Evolutionary conservation across 1,140 invertebrate genomes (phyloP), one percentile per base, ranked within the genome.

Genomic region (Philotrypesis tridentata): DNA sequence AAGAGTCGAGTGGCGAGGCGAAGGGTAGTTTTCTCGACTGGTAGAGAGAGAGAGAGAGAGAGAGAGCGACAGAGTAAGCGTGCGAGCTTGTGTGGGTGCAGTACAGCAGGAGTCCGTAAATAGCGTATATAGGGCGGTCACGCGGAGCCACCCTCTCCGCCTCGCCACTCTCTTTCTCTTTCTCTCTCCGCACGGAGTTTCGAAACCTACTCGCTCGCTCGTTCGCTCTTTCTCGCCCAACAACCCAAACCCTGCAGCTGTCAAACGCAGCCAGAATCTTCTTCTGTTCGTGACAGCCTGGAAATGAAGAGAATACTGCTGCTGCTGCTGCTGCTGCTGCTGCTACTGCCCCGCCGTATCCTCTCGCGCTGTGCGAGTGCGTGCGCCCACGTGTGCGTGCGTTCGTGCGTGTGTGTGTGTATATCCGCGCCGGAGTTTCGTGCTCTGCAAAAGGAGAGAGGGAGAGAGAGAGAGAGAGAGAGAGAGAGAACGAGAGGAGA

Each of bases 201-300:
- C 70, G n/a, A 73, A 74, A 23, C 65, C 40, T 27, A 55, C 37
- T 67, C 75, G 14, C 76, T 70, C 65, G 48, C 37, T 67, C 75
- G 14, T 65, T 70, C 65, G 48, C 40, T 67, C 37, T 77, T 70
- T 48, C 79, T 80, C 78, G 40, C 73, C 43, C 72, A 82, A 82
- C 37, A 68, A 89, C 89, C 89, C 90, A 90, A 88, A 89, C 89
- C 89, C 88, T 91, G 89, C 89, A 90, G 89, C 91, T 91, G 91
- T 92, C 91, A 92, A 92, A 92, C 90, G 88, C 91, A 92, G 90
- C 83, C 88, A 88, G 89, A 91, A 92, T 92, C 91, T 92, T 92
- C 90, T 91, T 91, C 90, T 92, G 91, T 85, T 91, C 88, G 88
- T 92, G 91, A 92, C 91, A 92, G 91, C 89, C 91, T 91, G 91